A percentile compares a stretch with the other conserved stretches of the same genome.
Conservation (phyloP, 2,113 vertebrate species). For the Anser cygnoides region DNA sequence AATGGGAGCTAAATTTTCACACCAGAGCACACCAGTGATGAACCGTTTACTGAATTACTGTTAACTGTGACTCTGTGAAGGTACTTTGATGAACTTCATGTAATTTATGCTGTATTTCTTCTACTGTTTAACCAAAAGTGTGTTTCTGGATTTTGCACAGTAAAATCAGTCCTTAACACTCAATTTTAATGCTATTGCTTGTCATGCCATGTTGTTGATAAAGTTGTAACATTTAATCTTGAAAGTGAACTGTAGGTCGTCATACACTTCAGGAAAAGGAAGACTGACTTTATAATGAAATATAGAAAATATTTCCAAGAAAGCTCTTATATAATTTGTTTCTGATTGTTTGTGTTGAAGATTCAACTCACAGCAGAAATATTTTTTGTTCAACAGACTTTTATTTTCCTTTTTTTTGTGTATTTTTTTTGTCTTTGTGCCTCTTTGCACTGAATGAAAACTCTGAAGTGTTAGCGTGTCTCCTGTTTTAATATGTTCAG, state of each 20-base stretch:
- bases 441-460: not conserved
- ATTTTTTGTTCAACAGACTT: not conserved
- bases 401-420: too few relatives aligned
- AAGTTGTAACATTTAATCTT: not conserved
- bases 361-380: not conserved
- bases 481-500: not conserved
- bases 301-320: not conserved
- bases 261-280: not conserved
- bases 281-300: not conserved
- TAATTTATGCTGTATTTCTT: not conserved
- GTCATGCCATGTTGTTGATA: not conserved
- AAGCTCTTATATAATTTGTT: not conserved
- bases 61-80: not conserved
- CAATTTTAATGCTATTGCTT: not conserved
- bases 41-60: not conserved
- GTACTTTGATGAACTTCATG: not conserved
- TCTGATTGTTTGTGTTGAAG: not conserved
- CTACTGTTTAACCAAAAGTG: not conserved
- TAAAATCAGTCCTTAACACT: not conserved
- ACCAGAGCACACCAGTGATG: not conserved
- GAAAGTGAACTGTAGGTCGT: not conserved
- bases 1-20: not conserved
- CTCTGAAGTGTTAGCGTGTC: not conserved
- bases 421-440: not conserved
- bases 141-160: not conserved